Evolutionary conservation across 2,888 invertebrate genomes (phyloP), one percentile per base, ranked within the genome.

Genomic region (Terebella lapidaria): DNA sequence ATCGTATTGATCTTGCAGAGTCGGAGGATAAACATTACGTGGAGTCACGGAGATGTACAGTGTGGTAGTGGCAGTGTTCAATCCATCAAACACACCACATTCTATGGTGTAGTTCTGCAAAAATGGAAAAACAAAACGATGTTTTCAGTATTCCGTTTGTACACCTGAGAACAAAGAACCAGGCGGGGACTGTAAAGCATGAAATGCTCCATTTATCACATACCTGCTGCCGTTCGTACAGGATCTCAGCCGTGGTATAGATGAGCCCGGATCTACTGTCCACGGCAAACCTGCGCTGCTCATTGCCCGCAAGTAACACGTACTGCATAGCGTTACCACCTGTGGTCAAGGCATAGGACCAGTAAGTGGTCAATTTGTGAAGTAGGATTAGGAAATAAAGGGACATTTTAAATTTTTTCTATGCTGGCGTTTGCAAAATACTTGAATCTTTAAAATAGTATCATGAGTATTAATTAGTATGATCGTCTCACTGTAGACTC

Each of bases 11-110:
- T n/a, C n/a, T n/a, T n/a, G n/a, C n/a, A 35, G n/a, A n/a, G 10
- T 35, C n/a, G 63, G 65, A 5, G 65, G 62, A 30, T 51, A 52
- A 25, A 56, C 49, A 30, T 61, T 64, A 28, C 26, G 28, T 10
- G 57, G 42, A 20, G 45, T 30, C 24, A 70, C 49, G 2, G 55
- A 62, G 51, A 70, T 56, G 24, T 58, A 62, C 0, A 74, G 70
- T 5, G 42, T 62, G 4, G 73, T 68, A 0, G 58, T 54, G 54
- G 58, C 59, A 35, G 28, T 45, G 15, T 24, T 45, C 3, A 57
- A 20, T 1, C 68, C 68, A 45, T 68, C 63, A 59, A 68, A 68
- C 30, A 67, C 64, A 2, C 63, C 56, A 49, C 61, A 67, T 24
- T 24, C 53, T 42, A 67, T 51, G 15, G 15, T 52, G 61, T 64